Evolutionary conservation across 2,888 invertebrate species (phyloP).

Genomic region (Apamea anceps): DNA sequence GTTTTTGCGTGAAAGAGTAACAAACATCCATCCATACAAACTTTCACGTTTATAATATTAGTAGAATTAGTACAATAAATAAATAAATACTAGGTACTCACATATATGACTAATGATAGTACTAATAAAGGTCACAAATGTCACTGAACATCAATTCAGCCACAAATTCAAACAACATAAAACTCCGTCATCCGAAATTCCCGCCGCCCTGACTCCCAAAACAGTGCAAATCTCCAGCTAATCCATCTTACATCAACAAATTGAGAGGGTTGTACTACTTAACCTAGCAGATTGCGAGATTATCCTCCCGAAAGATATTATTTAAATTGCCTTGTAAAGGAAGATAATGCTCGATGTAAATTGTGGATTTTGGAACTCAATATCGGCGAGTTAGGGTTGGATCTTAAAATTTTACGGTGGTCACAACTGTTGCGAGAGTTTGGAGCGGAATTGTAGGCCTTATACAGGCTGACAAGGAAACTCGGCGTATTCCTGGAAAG

Average conservation of each 20-base stretch:
- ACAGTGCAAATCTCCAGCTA: slow-evolving; percentile 45
- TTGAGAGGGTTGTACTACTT: slow-evolving; percentile 49
- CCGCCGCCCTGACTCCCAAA: slow-evolving; percentile 1
- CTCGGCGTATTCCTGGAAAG: no score
- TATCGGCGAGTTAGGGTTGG: slow-evolving; percentile 50
- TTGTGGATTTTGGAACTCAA: slow-evolving; percentile 56
- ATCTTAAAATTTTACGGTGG: slow-evolving; percentile 62
- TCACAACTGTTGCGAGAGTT: slow-evolving; percentile 49
- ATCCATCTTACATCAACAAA: slow-evolving; percentile 55
- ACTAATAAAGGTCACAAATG: background rate
- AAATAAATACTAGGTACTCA: no score
- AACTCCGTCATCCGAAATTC: background rate
- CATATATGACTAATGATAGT: background rate
- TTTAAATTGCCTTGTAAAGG: slow-evolving; percentile 55
- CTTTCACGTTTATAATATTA: no score
- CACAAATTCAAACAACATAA: slow-evolving; percentile 5
- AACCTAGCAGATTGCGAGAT: slow-evolving; percentile 47
- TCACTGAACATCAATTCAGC: background rate
- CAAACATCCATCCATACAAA: no score
- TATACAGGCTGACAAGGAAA: no score
- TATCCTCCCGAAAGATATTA: slow-evolving; percentile 60
- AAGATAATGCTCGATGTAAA: slow-evolving; percentile 54
- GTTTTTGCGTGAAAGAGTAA: no score
- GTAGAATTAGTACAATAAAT: no score
- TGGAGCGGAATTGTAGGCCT: slow-evolving; percentile 2